phyloP scores from a whole-genome alignment of 2,113 vertebrate genomes.

The Anoplopoma fimbria region DNA sequence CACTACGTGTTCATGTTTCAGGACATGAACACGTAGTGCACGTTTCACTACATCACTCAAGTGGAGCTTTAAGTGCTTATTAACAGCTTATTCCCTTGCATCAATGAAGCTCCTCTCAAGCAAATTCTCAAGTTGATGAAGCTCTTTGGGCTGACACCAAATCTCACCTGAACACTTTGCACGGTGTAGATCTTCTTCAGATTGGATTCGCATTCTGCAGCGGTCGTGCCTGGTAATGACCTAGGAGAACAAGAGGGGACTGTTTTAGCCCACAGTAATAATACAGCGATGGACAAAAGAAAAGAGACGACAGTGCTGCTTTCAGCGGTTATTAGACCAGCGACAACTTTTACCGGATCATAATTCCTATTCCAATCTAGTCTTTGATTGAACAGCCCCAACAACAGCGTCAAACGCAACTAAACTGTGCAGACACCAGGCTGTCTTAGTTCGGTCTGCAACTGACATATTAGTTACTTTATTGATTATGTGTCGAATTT shows the following conservation, averaged over 20 bases:
- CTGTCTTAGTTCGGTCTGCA: background rate
- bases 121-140: conserved; percentile 2
- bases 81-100: background rate
- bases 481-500: background rate
- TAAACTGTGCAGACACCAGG: background rate
- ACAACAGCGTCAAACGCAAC: background rate
- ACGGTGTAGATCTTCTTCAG: conserved; percentile 97
- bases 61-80: background rate
- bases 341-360: background rate
- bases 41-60: too few species aligned
- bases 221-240: conserved; percentile 94
- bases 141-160: background rate
- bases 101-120: background rate
- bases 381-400: background rate
- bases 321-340: background rate
- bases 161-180: conserved; percentile 92
- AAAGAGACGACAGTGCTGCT: background rate
- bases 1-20: background rate
- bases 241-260: conserved; percentile 75
- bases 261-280: background rate
- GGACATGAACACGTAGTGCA: too few species aligned
- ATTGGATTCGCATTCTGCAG: conserved; percentile 93
- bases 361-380: background rate
- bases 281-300: background rate
- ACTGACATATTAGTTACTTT: background rate